phyloP scores from a whole-genome alignment of 2,113 vertebrate species.

The Asarcornis scutulata region DNA sequence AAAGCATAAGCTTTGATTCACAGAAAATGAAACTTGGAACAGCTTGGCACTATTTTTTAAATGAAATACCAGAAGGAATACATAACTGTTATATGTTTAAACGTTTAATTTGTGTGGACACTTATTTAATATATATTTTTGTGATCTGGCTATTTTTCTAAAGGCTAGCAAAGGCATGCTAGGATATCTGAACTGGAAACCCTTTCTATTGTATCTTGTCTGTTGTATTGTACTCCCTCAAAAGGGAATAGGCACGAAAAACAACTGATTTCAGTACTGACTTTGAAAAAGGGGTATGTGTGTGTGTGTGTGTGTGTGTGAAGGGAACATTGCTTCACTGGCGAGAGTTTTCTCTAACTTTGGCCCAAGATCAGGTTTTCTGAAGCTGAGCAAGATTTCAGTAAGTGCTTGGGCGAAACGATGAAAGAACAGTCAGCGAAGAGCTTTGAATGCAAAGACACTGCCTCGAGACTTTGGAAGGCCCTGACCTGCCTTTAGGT shows the following conservation, averaged over 20 bases:
- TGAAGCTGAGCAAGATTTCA: background rate
- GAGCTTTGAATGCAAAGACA: background rate
- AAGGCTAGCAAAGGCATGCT: background rate
- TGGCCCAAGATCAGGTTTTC: background rate
- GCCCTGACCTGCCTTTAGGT: background rate
- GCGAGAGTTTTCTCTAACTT: background rate
- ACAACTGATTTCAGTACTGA: background rate
- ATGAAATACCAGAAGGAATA: background rate
- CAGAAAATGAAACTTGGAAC: background rate
- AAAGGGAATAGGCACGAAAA: background rate
- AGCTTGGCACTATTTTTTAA: background rate
- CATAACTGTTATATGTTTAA: background rate
- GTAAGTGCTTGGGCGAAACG: background rate
- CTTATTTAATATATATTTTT: background rate
- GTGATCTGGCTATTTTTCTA: background rate
- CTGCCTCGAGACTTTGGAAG: background rate
- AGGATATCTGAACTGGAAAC: background rate
- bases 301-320: too few species aligned
- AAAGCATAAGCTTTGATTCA: background rate
- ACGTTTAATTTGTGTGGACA: background rate
- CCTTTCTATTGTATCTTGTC: background rate
- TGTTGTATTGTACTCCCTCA: background rate
- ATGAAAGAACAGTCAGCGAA: background rate
- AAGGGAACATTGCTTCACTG: background rate
- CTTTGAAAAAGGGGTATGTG: background rate